Conservation (phyloP, 2,888 invertebrate genomes). For the Eristalinus sepulchralis region DNA sequence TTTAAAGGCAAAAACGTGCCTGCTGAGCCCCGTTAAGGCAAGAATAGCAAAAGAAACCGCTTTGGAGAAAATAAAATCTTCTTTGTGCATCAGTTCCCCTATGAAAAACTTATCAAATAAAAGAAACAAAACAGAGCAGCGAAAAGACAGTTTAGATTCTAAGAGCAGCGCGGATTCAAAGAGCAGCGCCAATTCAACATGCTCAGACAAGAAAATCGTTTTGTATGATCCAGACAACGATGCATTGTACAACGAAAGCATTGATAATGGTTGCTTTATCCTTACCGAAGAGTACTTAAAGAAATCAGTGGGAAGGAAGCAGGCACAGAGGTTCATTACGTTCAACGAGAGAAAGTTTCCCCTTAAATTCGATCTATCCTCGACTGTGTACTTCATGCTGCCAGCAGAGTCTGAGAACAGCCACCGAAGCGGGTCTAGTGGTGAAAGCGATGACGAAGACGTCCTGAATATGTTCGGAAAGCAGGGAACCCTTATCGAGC, state of each 20-base stretch:
- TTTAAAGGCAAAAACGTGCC: background rate
- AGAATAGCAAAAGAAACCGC: background rate
- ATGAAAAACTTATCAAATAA: background rate
- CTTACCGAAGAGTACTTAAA: conserved; percentile 75
- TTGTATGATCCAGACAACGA: conserved; percentile 19
- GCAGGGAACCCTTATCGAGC: conserved; percentile 30
- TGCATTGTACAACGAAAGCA: background rate
- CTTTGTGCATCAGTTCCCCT: background rate
- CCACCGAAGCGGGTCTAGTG: conserved; percentile 12
- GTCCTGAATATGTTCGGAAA: conserved; percentile 38
- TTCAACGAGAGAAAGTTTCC: conserved; percentile 73
- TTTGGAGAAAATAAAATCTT: background rate
- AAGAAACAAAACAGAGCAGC: background rate
- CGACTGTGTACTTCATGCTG: conserved; percentile 76
- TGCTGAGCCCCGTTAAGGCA: conserved; percentile 17
- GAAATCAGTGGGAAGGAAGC: conserved; percentile 74
- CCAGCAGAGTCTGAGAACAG: conserved; percentile 54
- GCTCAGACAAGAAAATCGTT: conserved; percentile 7
- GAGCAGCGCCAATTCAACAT: background rate
- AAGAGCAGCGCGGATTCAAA: background rate
- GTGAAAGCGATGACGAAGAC: conserved; percentile 37
- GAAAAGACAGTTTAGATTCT: background rate
- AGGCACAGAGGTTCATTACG: conserved; percentile 75
- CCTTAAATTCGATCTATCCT: conserved; percentile 75
- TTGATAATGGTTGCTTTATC: conserved; percentile 68